Evolutionary conservation across 2,113 vertebrate species (phyloP), one percentile per base, ranked within the genome.

Genomic region (Camelus dromedarius): DNA sequence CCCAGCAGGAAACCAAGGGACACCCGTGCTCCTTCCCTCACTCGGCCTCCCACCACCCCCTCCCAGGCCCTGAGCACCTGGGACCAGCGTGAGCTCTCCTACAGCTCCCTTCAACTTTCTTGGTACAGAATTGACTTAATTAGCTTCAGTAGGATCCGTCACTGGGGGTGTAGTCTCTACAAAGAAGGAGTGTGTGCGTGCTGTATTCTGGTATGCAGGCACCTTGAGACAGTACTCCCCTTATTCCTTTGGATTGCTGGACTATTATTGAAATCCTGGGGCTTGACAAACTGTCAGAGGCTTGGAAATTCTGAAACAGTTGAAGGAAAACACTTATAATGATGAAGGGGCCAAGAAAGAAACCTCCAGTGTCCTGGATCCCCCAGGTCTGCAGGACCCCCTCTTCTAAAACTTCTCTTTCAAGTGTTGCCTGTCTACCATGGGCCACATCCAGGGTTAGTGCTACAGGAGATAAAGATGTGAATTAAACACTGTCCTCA

Each of bases 301-400:
- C 56, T n/a, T 73, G 64, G 42, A 95, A 56, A 86, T 92, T 89
- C 58, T 92, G 64, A 79, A 89, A 58, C 76, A 15, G 16, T 60
- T 80, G 85, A 89, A 73, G 77, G 77, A 72, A 93, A 95, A 86
- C 6, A 16, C 38, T 85, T 81, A 69, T 60, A 83, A 8, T 5
- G 42, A 73, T 60, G 26, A 54, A 50, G 50, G 60, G 38, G 83
- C 46, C 42, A 7, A 89, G 93, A 48, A 48, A 48, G 32, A 73
- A 62, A 42, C 50, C 16, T 72, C 70, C 22, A 20, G 32, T 2
- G 22, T 46, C 28, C 58, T 20, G 14, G 2, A 22, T 26, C 56
- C 46, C 54, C 75, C 5, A 12, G 1, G 1, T 62, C 56, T 52
- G 28, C 3, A 48, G 66, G 26, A 90, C 60, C 26, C 42, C 32